These are phyloP conservation scores for Epiblema foenella DNA, from an alignment of 2,888 invertebrate species.

Conservation along the genomic window DNA sequence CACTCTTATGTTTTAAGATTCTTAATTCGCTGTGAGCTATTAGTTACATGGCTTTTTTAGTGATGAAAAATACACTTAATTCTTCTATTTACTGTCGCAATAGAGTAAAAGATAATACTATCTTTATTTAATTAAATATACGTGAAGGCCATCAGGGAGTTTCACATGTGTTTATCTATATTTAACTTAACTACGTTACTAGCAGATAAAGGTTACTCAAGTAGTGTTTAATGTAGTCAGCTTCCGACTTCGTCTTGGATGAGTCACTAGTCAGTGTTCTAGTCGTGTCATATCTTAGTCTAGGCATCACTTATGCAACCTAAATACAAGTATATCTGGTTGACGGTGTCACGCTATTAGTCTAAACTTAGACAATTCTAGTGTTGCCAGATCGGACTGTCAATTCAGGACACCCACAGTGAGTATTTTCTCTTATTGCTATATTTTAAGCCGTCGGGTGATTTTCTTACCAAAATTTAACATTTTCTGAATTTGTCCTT, in stretches of 20 bases:
- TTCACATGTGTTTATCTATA: constrained; percentile 33
- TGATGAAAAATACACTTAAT: constrained; percentile 23
- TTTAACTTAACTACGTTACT: constrained; percentile 29
- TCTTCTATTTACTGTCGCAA: constrained; percentile 42
- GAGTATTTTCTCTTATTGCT: no score
- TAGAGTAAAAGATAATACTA: constrained; percentile 29
- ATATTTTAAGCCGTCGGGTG: no score
- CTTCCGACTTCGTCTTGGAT: constrained; percentile 28
- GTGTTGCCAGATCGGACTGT: background rate
- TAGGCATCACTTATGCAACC: background rate
- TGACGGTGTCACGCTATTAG: background rate
- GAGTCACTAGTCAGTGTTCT: constrained; percentile 9
- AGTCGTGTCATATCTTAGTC: background rate
- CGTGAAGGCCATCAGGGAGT: constrained; percentile 30
- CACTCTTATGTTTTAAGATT: background rate
- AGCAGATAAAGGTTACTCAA: constrained; percentile 16
- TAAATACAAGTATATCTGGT: background rate
- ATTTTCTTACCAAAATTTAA: no score
- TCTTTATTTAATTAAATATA: constrained; percentile 39
- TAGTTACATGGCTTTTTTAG: background rate
- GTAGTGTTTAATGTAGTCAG: constrained; percentile 33
- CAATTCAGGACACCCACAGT: background rate
- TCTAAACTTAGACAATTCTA: background rate
- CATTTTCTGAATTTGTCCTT: no score
- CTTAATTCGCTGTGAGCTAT: background rate